A percentile compares a stretch with the other conserved stretches of the same genome.
phyloP scores from a whole-genome alignment of 2,113 vertebrate species.

The Bos taurus region DNA sequence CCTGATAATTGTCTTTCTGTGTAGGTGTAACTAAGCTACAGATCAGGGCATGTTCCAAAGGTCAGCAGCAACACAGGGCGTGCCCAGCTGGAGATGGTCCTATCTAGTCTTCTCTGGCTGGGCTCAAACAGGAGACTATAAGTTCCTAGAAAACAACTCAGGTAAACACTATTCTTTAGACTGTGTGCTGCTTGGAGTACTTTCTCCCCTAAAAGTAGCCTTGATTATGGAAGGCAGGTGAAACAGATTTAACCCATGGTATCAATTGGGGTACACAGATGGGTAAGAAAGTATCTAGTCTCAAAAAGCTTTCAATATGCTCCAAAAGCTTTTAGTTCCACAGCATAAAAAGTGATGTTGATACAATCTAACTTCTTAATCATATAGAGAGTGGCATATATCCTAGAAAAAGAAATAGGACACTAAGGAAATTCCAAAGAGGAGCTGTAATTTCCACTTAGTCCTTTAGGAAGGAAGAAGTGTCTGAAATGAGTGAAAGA shows the following conservation, averaged over 20 bases:
- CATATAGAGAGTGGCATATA: not conserved
- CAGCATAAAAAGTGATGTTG: not conserved
- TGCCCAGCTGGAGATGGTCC: not conserved
- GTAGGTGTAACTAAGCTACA: not conserved
- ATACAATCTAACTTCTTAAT: not conserved
- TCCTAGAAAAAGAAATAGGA: slow-evolving; percentile 24
- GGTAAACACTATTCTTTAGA: not conserved
- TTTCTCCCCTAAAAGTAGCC: not conserved
- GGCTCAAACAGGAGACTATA: not conserved
- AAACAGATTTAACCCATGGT: not conserved
- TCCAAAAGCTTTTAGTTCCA: not conserved
- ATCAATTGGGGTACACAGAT: not conserved
- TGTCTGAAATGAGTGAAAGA: not conserved
- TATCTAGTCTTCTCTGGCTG: not conserved
- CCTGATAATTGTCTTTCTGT: not conserved
- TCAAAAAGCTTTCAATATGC: not conserved
- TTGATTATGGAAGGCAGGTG: not conserved
- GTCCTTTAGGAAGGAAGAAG: not conserved
- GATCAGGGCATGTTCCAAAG: not conserved
- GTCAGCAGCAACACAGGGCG: not conserved
- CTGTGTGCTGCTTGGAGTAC: not conserved
- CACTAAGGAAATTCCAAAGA: slow-evolving; percentile 14
- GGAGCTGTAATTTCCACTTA: not conserved
- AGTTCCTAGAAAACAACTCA: not conserved
- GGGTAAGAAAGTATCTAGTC: not conserved